phyloP scores from a whole-genome alignment of 2,888 invertebrate genomes.

The Rhagonycha lutea region DNA sequence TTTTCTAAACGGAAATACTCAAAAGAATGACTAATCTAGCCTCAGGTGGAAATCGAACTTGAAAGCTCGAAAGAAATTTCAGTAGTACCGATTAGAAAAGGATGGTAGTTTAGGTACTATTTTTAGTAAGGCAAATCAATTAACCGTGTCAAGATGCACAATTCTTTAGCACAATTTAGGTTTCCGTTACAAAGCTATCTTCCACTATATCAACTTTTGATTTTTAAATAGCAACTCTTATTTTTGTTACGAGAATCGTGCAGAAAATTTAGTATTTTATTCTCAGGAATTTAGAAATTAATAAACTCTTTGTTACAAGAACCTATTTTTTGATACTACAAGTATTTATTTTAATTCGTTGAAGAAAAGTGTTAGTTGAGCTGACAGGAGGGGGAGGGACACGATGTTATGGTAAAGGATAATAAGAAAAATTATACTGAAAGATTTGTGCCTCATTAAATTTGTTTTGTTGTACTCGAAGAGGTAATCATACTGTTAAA shows the following conservation, averaged over 20 bases:
- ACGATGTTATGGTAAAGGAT: too few species aligned
- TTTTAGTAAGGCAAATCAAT: neutral
- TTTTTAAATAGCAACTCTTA: neutral
- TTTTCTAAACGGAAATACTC: neutral
- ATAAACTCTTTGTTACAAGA: neutral
- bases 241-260: neutral
- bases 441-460: neutral
- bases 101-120: neutral
- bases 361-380: neutral
- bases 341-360: neutral
- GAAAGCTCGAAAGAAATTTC: neutral
- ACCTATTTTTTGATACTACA: neutral
- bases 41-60: neutral
- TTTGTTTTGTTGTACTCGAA: neutral
- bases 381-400: neutral
- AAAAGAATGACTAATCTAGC: neutral
- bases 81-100: neutral
- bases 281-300: neutral
- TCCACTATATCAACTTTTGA: neutral
- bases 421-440: neutral
- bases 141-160: neutral
- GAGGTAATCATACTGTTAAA: neutral
- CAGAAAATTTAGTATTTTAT: neutral
- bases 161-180: neutral
- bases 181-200: neutral